phyloP scores from a whole-genome alignment of 2,888 invertebrate genomes.

The Octonoba sinensis region DNA sequence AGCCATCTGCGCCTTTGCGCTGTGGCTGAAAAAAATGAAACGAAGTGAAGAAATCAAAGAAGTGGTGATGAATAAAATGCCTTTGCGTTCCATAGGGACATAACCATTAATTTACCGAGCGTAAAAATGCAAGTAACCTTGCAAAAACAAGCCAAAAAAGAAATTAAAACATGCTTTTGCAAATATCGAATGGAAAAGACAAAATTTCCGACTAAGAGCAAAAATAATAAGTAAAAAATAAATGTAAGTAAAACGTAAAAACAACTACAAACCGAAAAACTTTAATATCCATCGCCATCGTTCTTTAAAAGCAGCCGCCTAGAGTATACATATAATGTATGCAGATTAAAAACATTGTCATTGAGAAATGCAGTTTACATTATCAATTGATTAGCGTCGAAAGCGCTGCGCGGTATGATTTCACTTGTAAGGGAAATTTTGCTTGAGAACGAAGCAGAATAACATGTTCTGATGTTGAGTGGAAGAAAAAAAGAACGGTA shows the following conservation, averaged over 20 bases:
- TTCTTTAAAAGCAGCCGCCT: conserved; percentile 11
- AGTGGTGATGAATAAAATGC: conserved; percentile 52
- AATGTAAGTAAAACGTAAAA: conserved; percentile 16
- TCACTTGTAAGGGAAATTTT: conserved; percentile 26
- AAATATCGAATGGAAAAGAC: conserved; percentile 45
- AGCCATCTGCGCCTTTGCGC: conserved; percentile 50
- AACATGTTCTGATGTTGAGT: conserved; percentile 8
- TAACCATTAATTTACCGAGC: conserved; percentile 37
- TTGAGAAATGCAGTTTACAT: conserved; percentile 58
- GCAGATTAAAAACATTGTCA: conserved; percentile 64
- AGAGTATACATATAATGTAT: conserved; percentile 44
- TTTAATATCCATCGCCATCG: conserved; percentile 33
- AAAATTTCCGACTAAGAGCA: conserved; percentile 31
- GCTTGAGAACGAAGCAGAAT: conserved; percentile 39
- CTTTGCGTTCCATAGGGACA: conserved; percentile 35
- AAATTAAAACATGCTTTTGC: conserved; percentile 60
- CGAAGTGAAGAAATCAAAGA: conserved; percentile 50
- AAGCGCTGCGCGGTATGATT: conserved; percentile 19
- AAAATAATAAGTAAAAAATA: conserved; percentile 42
- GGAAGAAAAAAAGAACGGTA: background rate
- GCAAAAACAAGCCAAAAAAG: conserved; percentile 32
- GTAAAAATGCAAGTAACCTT: conserved; percentile 41
- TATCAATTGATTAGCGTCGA: conserved; percentile 60
- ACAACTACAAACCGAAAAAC: conserved; percentile 44
- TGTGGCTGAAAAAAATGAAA: conserved; percentile 17